phyloP scores from a whole-genome alignment of 2,113 vertebrate genomes.

The Erpornis zantholeuca region DNA sequence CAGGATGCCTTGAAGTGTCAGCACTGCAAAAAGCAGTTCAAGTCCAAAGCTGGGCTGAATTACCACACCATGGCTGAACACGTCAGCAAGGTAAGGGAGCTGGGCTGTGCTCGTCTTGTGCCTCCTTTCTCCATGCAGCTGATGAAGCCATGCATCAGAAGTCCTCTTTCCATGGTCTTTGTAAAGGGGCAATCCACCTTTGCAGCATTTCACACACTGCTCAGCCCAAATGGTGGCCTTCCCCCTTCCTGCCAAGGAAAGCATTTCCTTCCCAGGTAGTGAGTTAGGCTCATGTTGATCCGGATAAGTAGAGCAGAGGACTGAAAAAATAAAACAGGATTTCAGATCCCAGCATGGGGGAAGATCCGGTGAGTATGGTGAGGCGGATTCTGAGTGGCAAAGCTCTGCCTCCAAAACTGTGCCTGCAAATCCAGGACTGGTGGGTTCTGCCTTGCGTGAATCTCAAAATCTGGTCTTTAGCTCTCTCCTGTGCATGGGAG shows the following conservation, averaged over 20 bases:
- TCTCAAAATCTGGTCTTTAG: not conserved
- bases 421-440: not conserved
- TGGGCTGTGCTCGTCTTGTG: not conserved
- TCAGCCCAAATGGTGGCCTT: not conserved
- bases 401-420: slow-evolving; percentile 1
- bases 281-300: not conserved
- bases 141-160: not conserved
- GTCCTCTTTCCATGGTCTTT: not conserved
- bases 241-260: not conserved
- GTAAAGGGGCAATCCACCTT: not conserved
- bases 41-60: slow-evolving; percentile 96
- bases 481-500: accelerated
- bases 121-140: not conserved
- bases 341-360: not conserved
- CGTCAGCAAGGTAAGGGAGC: slow-evolving; percentile 82
- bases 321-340: not conserved
- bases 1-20: slow-evolving; percentile 96
- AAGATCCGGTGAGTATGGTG: not conserved
- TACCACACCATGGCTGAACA: slow-evolving; percentile 98
- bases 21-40: slow-evolving; percentile 96
- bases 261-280: not conserved
- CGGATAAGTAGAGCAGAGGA: not conserved
- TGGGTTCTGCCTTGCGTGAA: not conserved
- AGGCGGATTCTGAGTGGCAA: not conserved
- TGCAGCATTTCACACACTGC: not conserved